A percentile compares a stretch with the other conserved stretches of the same genome.
phyloP scores from a whole-genome alignment of 1,140 invertebrate species.

The Eriosoma lanigerum region DNA sequence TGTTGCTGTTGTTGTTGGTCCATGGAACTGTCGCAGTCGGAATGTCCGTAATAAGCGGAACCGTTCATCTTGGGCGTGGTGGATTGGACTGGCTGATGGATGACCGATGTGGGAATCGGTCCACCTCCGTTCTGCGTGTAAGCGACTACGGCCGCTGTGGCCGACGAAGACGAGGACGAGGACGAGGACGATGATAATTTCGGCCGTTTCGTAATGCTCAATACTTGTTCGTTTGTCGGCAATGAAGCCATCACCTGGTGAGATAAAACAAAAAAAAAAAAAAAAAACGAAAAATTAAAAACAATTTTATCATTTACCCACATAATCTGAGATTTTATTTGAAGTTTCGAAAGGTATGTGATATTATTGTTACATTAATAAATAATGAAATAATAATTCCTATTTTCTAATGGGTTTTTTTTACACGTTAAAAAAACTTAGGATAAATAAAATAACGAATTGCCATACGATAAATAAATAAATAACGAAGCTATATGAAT shows the following conservation, averaged over 20 bases:
- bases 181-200: slow-evolving; percentile 64
- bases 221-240: slow-evolving; percentile 78
- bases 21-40: slow-evolving; percentile 57
- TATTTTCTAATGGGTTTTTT: too few species aligned
- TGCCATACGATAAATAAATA: too few species aligned
- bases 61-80: slow-evolving; percentile 53
- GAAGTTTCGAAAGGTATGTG: too few species aligned
- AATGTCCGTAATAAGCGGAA: slow-evolving; percentile 56
- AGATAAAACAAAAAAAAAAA: too few species aligned
- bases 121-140: slow-evolving; percentile 56
- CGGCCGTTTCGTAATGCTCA: slow-evolving; percentile 77
- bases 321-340: too few species aligned
- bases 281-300: too few species aligned
- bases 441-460: too few species aligned
- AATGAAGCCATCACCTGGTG: slow-evolving; percentile 73
- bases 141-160: slow-evolving; percentile 57
- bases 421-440: too few species aligned
- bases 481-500: too few species aligned
- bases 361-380: too few species aligned
- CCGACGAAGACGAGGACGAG: slow-evolving; percentile 61
- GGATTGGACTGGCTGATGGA: slow-evolving; percentile 64
- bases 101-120: slow-evolving; percentile 69
- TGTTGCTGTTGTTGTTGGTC: slow-evolving; percentile 54
- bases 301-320: too few species aligned
- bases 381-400: too few species aligned